Evolutionary conservation across 2,113 vertebrate species (phyloP).

Genomic region (Emydocephalus ijimae): DNA sequence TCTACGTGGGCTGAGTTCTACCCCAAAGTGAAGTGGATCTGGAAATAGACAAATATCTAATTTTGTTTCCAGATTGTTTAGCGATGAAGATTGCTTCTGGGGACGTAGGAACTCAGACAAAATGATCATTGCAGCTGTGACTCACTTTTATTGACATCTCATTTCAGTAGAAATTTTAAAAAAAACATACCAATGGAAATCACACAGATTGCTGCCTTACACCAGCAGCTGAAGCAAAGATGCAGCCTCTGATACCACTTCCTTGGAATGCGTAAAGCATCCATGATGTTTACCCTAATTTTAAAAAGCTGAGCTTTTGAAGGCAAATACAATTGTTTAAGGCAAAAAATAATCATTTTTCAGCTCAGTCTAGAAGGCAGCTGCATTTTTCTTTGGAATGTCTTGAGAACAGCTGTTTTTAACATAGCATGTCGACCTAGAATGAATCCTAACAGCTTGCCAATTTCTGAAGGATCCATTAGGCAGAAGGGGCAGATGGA

Average conservation of each 20-base stretch:
- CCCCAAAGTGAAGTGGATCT: background rate
- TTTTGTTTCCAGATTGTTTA: background rate
- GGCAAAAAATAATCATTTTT: background rate
- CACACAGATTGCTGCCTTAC: background rate
- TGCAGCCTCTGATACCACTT: background rate
- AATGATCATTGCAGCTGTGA: background rate
- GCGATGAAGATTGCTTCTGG: background rate
- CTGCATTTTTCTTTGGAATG: background rate
- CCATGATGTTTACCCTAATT: background rate
- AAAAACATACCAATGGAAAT: background rate
- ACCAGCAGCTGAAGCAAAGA: background rate
- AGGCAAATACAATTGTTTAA: background rate
- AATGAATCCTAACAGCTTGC: background rate
- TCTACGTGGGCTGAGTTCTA: background rate
- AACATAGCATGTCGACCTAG: background rate
- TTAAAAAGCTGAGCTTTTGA: background rate
- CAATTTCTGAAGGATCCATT: background rate
- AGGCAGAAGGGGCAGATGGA: background rate
- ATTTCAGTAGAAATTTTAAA: background rate
- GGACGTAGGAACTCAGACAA: background rate
- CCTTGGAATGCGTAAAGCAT: background rate
- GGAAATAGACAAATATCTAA: background rate
- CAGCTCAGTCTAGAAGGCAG: background rate
- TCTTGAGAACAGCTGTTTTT: background rate
- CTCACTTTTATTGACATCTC: background rate